Evolutionary conservation across 2,113 vertebrate genomes (phyloP), one percentile per base, ranked within the genome.

Genomic region (Heterotilapia buettikoferi): DNA sequence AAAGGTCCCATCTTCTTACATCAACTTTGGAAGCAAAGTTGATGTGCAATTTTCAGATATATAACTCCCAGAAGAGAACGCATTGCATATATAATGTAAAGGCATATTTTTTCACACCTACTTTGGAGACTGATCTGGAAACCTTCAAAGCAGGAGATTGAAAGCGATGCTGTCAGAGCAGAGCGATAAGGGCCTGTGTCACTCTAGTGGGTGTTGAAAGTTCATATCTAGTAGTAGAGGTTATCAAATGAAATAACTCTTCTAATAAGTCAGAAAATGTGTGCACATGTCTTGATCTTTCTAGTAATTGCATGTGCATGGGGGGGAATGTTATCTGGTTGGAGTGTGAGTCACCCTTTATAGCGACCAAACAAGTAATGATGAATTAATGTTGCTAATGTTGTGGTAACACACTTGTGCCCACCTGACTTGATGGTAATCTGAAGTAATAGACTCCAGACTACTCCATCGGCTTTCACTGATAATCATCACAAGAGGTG

Each of bases 181-280:
- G 93, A 59, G 0, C 88, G 73, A 96, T 95, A 97, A 96, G 97
- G 97, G 97, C 97, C 97, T 97, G 94, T 97, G 95, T 94, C 94
- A 93, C 93, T 95, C 73, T 57, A 96, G 95, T 96, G 93, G 93
- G 90, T 85, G 89, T 81, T 91, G 94, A 94, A 89, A 82, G 80
- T 84, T 93, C 90, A 85, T 91, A 92, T 87, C 53, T 47, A 86
- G 59, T 66, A 82, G 59, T 68, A 40, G 45, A 68, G 56, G 24
- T 56, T 83, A 85, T 88, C 83, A 82, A 84, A 91, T 43, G 79
- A 38, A 61, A 78, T 84, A 83, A 26, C 52, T 80, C 52, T 31
- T 66, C 19, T 50, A 40, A 36, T 63, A 83, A 40, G 16, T 61
- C 52, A 71, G 7, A 78, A 50, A 33, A n/a, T 63, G 24, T 31